These are phyloP conservation scores for Nerophis lumbriciformis DNA, from an alignment of 2,113 vertebrate genomes.

Conservation along the genomic window DNA sequence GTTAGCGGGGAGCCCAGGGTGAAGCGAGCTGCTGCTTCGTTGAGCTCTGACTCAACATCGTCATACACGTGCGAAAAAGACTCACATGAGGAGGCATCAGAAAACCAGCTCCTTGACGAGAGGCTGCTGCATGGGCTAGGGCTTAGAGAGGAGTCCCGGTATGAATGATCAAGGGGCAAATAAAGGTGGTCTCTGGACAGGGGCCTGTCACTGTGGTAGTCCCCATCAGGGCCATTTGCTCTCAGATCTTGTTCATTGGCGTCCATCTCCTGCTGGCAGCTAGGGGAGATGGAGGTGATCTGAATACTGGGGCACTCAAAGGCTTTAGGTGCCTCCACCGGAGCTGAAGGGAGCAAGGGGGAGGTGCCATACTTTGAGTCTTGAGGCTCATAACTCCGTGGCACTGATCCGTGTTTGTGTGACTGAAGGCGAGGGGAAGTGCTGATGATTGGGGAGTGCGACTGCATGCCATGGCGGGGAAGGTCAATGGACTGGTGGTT, in stretches of 20 bases:
- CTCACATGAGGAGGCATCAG: conserved; percentile 95
- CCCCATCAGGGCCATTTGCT: conserved; percentile 83
- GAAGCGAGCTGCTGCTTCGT: conserved; percentile 92
- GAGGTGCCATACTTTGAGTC: conserved; percentile 81
- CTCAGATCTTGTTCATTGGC: conserved; percentile 78
- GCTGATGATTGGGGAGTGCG: conserved; percentile 81
- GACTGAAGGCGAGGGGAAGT: conserved; percentile 78
- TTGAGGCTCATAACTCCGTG: conserved; percentile 71
- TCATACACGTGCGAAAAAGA: conserved; percentile 96
- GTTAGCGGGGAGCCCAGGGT: conserved; percentile 89
- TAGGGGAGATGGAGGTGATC: conserved; percentile 97
- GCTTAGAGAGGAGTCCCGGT: conserved; percentile 91
- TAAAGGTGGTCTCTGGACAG: conserved; percentile 93
- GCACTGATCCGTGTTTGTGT: conserved; percentile 80
- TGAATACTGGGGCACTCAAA: conserved; percentile 98
- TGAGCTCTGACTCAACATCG: conserved; percentile 94
- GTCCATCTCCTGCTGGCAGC: conserved; percentile 95
- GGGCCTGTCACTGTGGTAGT: conserved; percentile 82
- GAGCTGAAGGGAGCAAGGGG: conserved; percentile 56
- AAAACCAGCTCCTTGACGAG: conserved; percentile 96
- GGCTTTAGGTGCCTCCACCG: conserved; percentile 81
- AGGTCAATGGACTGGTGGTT: conserved; percentile 81
- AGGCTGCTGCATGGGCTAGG: conserved; percentile 96
- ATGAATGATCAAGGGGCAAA: conserved; percentile 92
- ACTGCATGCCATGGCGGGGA: conserved; percentile 84